Conservation (phyloP, 1,140 invertebrate genomes). For the Tetragnatha versicolor region DNA sequence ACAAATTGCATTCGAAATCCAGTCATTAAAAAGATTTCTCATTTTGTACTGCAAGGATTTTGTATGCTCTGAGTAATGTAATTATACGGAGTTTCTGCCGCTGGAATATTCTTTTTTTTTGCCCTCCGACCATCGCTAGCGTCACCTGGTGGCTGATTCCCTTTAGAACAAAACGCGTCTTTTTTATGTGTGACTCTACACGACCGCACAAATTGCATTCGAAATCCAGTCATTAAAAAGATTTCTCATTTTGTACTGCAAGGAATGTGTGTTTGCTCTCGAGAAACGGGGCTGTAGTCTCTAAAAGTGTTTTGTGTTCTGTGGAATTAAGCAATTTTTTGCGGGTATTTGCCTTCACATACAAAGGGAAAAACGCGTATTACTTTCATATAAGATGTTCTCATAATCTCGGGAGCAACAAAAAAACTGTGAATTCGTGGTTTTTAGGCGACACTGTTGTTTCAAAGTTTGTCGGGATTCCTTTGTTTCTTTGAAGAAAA, state of each 20-base stretch:
- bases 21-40: background rate
- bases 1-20: background rate
- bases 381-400: too few relatives aligned
- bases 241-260: background rate
- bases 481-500: too few relatives aligned
- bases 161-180: background rate
- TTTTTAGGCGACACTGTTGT: too few relatives aligned
- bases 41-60: background rate
- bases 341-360: too few relatives aligned
- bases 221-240: background rate
- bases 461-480: too few relatives aligned
- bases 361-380: too few relatives aligned
- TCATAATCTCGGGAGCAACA: too few relatives aligned
- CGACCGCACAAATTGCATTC: background rate
- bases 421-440: too few relatives aligned
- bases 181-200: background rate
- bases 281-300: too few relatives aligned
- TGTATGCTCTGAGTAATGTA: slow-evolving; percentile 38
- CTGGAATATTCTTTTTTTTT: background rate
- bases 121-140: background rate
- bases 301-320: too few relatives aligned
- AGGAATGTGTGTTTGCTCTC: background rate
- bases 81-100: slow-evolving; percentile 24
- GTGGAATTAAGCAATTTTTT: too few relatives aligned
- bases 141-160: slow-evolving; percentile 6